Evolutionary conservation across 2,888 invertebrate genomes (phyloP).

Genomic region (Ectemnius cavifrons): DNA sequence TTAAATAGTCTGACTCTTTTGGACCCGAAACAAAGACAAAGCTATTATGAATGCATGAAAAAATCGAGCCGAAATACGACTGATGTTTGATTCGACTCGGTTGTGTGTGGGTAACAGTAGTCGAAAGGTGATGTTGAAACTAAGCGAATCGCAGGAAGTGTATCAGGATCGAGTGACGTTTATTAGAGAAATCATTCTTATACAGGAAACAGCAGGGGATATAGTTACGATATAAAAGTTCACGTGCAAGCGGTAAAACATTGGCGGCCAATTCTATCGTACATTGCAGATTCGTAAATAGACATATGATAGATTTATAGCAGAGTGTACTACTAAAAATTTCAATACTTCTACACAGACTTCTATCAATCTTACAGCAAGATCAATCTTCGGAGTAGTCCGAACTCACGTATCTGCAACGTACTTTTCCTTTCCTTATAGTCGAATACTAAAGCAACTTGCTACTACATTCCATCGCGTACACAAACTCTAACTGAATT

Average conservation of each 20-base stretch:
- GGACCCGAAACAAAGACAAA: no score
- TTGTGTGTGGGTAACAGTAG: no score
- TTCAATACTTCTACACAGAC: background rate
- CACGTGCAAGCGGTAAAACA: slow-evolving; percentile 3
- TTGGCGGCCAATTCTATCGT: background rate
- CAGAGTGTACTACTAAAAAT: background rate
- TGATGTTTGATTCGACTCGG: no score
- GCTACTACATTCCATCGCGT: slow-evolving; percentile 44
- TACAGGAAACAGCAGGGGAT: background rate
- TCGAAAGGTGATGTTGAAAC: no score
- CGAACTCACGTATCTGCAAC: background rate
- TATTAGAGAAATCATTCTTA: no score
- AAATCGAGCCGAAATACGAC: no score
- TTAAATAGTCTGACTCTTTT: no score
- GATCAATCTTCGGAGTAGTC: background rate
- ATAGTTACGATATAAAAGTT: background rate
- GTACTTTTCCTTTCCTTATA: no score
- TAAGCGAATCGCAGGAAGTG: no score
- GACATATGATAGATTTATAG: background rate
- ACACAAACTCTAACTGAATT: slow-evolving; percentile 40
- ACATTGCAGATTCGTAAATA: background rate
- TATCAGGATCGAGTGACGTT: no score
- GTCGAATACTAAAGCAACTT: slow-evolving; percentile 41
- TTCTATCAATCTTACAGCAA: background rate
- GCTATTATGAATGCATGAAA: no score